A percentile compares a stretch with the other conserved stretches of the same genome.
Evolutionary conservation across 1,140 invertebrate genomes (phyloP).

Genomic region (Macrocentrus cingulum): DNA sequence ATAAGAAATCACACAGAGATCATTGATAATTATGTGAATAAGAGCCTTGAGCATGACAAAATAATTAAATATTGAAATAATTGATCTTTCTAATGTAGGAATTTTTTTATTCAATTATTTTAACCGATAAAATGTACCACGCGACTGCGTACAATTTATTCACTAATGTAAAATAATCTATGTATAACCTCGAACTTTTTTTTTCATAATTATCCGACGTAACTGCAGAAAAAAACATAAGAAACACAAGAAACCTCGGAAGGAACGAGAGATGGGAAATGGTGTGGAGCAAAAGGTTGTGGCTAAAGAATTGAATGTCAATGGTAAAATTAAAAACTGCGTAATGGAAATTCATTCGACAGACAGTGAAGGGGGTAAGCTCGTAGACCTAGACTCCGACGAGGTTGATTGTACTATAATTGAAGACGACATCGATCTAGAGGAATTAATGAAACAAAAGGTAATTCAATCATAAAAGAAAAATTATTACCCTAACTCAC

Average conservation of each 20-base stretch:
- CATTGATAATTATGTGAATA: no score
- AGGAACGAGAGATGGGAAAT: slow-evolving; percentile 51
- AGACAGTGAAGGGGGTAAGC: slow-evolving; percentile 67
- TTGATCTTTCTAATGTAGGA: no score
- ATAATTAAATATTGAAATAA: no score
- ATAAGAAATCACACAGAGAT: no score
- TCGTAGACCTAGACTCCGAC: slow-evolving; percentile 74
- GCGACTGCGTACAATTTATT: no score
- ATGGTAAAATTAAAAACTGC: slow-evolving; percentile 46
- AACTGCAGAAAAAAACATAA: slow-evolving; percentile 56
- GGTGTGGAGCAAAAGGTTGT: slow-evolving; percentile 44
- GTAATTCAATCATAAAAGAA: no score
- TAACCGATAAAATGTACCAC: no score
- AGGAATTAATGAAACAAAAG: slow-evolving; percentile 87
- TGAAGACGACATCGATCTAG: slow-evolving; percentile 83
- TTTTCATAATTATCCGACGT: slow-evolving; percentile 15
- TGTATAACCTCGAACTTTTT: neutral
- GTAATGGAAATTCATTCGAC: slow-evolving; percentile 71
- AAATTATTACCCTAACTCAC: no score
- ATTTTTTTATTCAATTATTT: no score
- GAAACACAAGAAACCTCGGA: slow-evolving; percentile 56
- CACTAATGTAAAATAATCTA: neutral
- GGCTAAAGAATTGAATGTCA: slow-evolving; percentile 41
- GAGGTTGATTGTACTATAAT: slow-evolving; percentile 72
- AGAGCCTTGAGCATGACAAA: no score